Evolutionary conservation across 2,113 vertebrate species (phyloP), one percentile per base, ranked within the genome.

Genomic region (Alethe diademata): DNA sequence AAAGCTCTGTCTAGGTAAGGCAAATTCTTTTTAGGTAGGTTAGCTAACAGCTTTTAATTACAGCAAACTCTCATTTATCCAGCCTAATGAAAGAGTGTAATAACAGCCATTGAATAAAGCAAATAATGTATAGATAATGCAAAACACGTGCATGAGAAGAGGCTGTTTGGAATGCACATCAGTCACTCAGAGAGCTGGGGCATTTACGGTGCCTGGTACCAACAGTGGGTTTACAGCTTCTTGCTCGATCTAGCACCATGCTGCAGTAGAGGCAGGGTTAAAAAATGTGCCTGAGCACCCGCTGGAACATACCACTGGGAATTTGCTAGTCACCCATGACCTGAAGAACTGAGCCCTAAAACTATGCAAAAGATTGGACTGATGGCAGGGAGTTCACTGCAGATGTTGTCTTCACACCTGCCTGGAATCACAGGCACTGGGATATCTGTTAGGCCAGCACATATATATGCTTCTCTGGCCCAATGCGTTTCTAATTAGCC

Each of bases 11-110:
- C 62, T 45, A 72, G 53, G 51, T 87, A 91, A 71, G 57, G 53
- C 4, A 9, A 58, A 69, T 67, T 67, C 43, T 67, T 84, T 90
- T 85, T 53, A 81, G 40, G 73, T 47, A 89, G 43, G 56, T 78
- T 78, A 85, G 57, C 57, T 78, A 91, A 74, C 38, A 78, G 31
- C 47, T 94, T 93, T 48, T 90, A 96, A 91, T 96, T 95, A 90
- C 13, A 65, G 40, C 11, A 24, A 75, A 57, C 31, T 69, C 43
- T 85, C 62, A 75, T 94, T 90, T 87, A 82, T 90, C 19, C 62
- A 72, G 45, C 25, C 14, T 73, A 88, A 94, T 85, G 48, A 87
- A 89, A 93, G 78, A 67, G 19, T 57, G n/a, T 40, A 81, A 28
- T 72, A 94, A 91, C 69, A 94, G 62, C 62, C 90, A 33, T 65